phyloP scores from a whole-genome alignment of 2,888 invertebrate genomes.

The Cosmia trapezina region DNA sequence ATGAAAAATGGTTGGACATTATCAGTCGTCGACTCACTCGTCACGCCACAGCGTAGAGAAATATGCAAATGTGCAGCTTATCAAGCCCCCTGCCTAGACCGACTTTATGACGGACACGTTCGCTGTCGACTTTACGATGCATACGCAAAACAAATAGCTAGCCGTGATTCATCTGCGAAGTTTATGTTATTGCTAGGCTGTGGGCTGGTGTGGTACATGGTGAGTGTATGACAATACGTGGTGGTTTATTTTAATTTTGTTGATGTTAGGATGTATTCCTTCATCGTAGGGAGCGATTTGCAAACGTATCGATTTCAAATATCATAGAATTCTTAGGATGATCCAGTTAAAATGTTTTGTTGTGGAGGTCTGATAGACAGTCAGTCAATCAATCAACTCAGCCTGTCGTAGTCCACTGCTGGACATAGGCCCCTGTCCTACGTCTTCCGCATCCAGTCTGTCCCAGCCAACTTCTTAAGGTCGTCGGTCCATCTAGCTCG shows the following conservation, averaged over 20 bases:
- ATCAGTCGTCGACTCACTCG: conserved; percentile 54
- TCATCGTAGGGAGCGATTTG: not conserved
- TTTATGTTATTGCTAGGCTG: conserved; percentile 80
- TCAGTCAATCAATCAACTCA: no score
- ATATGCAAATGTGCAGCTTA: conserved; percentile 72
- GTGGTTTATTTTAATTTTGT: conserved; percentile 65
- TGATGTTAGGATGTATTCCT: conserved; percentile 16
- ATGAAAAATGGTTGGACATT: conserved; percentile 51
- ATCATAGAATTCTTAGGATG: not conserved
- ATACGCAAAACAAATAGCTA: conserved; percentile 65
- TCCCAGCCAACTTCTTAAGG: no score
- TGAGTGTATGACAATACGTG: conserved; percentile 61
- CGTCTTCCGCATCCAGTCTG: no score
- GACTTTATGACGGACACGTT: conserved; percentile 77
- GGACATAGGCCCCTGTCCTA: no score
- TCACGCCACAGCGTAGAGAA: conserved; percentile 60
- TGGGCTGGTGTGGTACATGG: conserved; percentile 58
- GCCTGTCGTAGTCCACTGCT: no score
- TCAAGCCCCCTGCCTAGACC: conserved; percentile 70
- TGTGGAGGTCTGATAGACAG: no score
- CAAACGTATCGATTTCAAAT: not conserved
- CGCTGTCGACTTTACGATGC: conserved; percentile 64
- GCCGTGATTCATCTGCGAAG: conserved; percentile 75
- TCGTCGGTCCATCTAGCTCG: no score
- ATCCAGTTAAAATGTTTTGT: no score